Evolutionary conservation across 2,888 invertebrate genomes (phyloP), one percentile per base, ranked within the genome.

Genomic region (Maniola hyperantus): DNA sequence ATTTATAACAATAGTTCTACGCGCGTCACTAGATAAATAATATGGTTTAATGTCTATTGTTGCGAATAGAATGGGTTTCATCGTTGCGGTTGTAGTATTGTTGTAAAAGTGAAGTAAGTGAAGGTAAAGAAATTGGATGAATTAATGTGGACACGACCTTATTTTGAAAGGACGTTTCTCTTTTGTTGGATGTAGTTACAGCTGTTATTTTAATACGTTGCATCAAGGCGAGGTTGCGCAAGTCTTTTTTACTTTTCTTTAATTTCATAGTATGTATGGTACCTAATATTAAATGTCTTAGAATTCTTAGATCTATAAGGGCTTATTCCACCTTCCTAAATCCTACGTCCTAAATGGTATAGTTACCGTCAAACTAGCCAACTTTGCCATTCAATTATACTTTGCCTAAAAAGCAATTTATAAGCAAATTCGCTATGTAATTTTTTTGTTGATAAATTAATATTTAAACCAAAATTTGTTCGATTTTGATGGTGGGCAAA

Each of bases 81-180:
- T 63, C 59, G 44, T 55, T 36, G 44, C 34, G 20, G 36, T 34
- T 36, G 36, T 39, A 33, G 44, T 64, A 67, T 67, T 62, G 26
- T 66, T 58, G 64, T 66, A 64, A 50, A 63, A 68, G 36, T 58
- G 46, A 64, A 68, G 36, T 61, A 46, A 65, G 68, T 66, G 68
- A 68, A 70, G 68, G 70, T 66, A 66, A 62, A 71, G 53, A 65
- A 69, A 65, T 69, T 65, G 57, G 26, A 39, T 20, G 65, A 26
- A 67, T 59, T 67, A 63, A 64, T 51, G 53, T 59, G 50, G 61
- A 62, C 42, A 67, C 63, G 66, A 18, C 64, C 70, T 66, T 57
- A 55, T 70, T 66, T 59, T 61, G 34, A 62, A 58, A 68, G 66
- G 68, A 66, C 66, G 66, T 66, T 62, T 67, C 58, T 63, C 59